These are phyloP conservation scores for Nephrotoma guestfalica DNA, from an alignment of 2,888 invertebrate genomes.

Conservation along the genomic window DNA sequence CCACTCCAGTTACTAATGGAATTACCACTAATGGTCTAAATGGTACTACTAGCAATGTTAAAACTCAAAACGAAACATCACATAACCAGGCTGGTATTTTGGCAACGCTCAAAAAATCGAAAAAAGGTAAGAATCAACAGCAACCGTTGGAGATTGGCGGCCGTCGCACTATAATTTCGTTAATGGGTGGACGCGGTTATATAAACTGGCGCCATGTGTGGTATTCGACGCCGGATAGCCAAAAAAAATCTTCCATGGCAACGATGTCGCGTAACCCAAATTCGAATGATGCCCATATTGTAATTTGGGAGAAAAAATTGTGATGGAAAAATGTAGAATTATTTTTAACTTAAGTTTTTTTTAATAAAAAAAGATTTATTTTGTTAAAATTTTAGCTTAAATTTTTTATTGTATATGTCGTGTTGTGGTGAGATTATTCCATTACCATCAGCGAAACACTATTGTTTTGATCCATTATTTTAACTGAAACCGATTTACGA, in stretches of 20 bases:
- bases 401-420: no score
- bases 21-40: background rate
- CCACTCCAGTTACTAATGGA: background rate
- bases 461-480: no score
- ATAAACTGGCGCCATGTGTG: slow-evolving; percentile 70
- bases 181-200: slow-evolving; percentile 82
- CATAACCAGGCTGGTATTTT: slow-evolving; percentile 18
- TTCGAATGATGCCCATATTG: slow-evolving; percentile 74
- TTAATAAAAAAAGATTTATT: no score
- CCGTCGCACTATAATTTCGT: slow-evolving; percentile 62
- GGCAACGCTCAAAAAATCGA: slow-evolving; percentile 26
- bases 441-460: no score
- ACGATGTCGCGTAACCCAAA: slow-evolving; percentile 50
- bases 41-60: slow-evolving; percentile 21
- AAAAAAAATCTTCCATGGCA: slow-evolving; percentile 17
- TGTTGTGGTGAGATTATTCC: no score
- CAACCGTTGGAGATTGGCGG: slow-evolving; percentile 35
- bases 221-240: slow-evolving; percentile 31
- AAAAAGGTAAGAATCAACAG: slow-evolving; percentile 29
- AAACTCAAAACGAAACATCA: background rate
- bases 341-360: no score
- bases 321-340: slow-evolving; percentile 26
- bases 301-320: slow-evolving; percentile 80
- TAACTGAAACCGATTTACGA: no score
- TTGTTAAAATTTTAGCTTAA: no score